Percentiles rank a stretch among this genome's conserved stretches.
phyloP scores from a whole-genome alignment of 1,140 invertebrate species.

The Apis dorsata region DNA sequence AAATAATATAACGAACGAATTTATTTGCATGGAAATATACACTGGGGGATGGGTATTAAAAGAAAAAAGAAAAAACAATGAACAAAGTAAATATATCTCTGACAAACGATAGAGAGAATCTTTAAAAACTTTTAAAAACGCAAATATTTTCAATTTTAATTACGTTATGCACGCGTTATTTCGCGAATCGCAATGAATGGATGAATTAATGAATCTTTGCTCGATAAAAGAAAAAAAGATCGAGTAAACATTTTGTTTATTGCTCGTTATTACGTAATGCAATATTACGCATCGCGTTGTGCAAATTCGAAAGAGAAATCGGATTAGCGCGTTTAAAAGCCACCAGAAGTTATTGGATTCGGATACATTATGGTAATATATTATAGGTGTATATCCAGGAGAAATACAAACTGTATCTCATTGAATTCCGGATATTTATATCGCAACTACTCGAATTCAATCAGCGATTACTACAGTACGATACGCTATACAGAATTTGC shows the following conservation, averaged over 20 bases:
- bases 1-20: too few relatives aligned
- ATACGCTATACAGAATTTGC: slow-evolving; percentile 27
- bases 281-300: background rate
- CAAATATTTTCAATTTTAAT: background rate
- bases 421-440: slow-evolving; percentile 46
- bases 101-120: too few relatives aligned
- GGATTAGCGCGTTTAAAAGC: slow-evolving; percentile 31
- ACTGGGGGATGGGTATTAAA: background rate
- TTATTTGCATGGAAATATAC: background rate
- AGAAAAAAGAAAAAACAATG: background rate
- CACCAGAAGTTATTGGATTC: slow-evolving; percentile 15
- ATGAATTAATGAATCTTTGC: background rate
- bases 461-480: slow-evolving; percentile 12
- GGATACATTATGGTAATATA: slow-evolving; percentile 1
- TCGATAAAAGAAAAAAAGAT: background rate
- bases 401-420: slow-evolving; percentile 22
- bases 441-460: background rate
- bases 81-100: too few relatives aligned
- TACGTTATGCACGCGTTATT: background rate
- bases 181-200: background rate
- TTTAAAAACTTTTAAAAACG: background rate
- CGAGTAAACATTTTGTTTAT: background rate
- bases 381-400: background rate
- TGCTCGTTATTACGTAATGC: background rate
- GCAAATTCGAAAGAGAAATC: slow-evolving; percentile 21